Evolutionary conservation across 2,888 invertebrate species (phyloP).

Genomic region (Eristalis tenax): DNA sequence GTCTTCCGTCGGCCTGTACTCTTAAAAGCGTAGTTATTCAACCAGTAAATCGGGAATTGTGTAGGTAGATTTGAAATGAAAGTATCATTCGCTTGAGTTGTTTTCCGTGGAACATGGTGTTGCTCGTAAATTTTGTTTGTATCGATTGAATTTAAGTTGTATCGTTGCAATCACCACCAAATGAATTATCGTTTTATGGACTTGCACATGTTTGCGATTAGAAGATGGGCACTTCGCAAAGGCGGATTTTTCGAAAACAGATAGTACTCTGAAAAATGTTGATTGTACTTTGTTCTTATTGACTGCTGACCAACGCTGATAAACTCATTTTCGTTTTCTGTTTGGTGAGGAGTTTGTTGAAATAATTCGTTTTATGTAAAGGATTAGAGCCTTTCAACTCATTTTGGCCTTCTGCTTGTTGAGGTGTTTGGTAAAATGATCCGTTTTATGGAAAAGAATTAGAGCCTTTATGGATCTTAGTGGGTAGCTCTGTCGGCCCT

Average conservation of each 20-base stretch:
- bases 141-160: constrained; percentile 49
- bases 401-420: too few species aligned
- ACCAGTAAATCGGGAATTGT: constrained; percentile 43
- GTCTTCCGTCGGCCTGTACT: constrained; percentile 51
- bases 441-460: too few species aligned
- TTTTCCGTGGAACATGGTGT: constrained; percentile 26
- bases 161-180: constrained; percentile 22
- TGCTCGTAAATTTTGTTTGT: constrained; percentile 52
- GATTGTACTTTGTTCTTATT: too few species aligned
- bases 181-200: neutral
- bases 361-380: too few species aligned
- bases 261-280: too few species aligned
- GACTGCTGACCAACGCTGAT: too few species aligned
- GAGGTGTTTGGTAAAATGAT: too few species aligned
- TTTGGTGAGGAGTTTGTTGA: too few species aligned
- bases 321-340: too few species aligned
- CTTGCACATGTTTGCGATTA: neutral
- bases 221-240: neutral
- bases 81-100: constrained; percentile 28
- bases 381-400: too few species aligned
- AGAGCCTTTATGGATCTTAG: too few species aligned
- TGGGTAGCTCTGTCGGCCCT: too few species aligned
- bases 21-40: constrained; percentile 54
- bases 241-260: neutral
- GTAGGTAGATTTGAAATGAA: constrained; percentile 29